Evolutionary conservation across 2,888 invertebrate species (phyloP).

Genomic region (Polyommatus icarus): DNA sequence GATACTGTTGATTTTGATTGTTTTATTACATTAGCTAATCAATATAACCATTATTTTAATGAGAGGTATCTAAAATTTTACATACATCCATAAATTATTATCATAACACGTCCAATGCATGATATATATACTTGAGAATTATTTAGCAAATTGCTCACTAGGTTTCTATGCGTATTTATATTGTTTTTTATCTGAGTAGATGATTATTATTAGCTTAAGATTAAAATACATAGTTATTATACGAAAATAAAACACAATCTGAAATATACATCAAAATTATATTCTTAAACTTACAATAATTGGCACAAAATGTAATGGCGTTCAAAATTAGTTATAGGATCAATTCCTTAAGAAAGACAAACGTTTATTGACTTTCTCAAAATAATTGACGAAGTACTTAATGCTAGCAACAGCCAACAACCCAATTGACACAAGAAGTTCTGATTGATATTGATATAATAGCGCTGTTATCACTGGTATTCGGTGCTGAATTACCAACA

Average conservation of each 20-base stretch:
- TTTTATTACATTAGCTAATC: neutral
- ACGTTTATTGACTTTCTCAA: constrained; percentile 73
- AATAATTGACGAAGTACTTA: constrained; percentile 55
- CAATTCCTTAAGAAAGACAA: constrained; percentile 77
- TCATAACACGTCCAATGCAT: too few relatives aligned
- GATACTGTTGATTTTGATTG: neutral
- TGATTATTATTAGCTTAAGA: neutral
- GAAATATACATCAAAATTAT: constrained; percentile 26
- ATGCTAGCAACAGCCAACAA: neutral
- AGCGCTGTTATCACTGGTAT: too few relatives aligned
- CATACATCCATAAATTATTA: too few relatives aligned
- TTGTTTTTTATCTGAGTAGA: neutral
- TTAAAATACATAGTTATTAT: too few relatives aligned
- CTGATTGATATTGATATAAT: neutral
- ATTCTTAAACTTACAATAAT: constrained; percentile 36
- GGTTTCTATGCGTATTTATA: too few relatives aligned
- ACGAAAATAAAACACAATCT: constrained; percentile 6
- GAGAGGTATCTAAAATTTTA: too few relatives aligned
- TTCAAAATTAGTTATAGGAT: constrained; percentile 33
- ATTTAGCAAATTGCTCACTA: too few relatives aligned
- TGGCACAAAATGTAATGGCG: constrained; percentile 53
- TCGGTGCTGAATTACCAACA: too few relatives aligned
- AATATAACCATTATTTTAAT: neutral
- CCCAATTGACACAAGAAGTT: neutral
- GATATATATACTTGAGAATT: too few relatives aligned